Percentiles rank a stretch among this genome's conserved stretches.
These are phyloP conservation scores for Ectemnius continuus DNA, from an alignment of 2,888 invertebrate species.

Conservation along the genomic window DNA sequence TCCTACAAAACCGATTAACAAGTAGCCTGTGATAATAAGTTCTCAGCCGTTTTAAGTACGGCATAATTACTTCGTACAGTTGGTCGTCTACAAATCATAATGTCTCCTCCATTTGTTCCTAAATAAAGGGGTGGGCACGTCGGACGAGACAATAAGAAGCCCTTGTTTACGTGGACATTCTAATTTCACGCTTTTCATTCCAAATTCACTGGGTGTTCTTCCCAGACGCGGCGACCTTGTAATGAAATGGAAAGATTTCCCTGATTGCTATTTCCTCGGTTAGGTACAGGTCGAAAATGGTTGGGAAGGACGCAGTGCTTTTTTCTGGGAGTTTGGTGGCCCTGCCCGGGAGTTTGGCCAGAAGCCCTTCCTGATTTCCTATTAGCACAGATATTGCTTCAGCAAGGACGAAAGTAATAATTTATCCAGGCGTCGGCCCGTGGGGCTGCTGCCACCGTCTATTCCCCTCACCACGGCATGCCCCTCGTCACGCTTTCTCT, in stretches of 20 bases:
- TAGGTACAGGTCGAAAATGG: slow-evolving; percentile 21
- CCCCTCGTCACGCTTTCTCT: slow-evolving; percentile 1
- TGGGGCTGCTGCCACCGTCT: slow-evolving; percentile 42
- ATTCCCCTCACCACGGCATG: background rate
- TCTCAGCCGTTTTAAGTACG: no score
- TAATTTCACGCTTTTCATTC: slow-evolving; percentile 27
- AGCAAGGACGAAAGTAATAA: slow-evolving; percentile 70
- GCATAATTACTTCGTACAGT: background rate
- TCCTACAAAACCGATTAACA: no score
- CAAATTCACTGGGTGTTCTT: no score
- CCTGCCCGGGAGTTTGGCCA: slow-evolving; percentile 13
- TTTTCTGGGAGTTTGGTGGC: no score
- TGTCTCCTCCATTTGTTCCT: slow-evolving; percentile 18
- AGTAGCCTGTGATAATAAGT: no score
- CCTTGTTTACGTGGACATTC: background rate
- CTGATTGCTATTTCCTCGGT: slow-evolving; percentile 16
- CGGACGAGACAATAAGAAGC: background rate
- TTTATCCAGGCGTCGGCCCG: slow-evolving; percentile 66
- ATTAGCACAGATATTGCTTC: slow-evolving; percentile 73
- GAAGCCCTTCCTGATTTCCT: slow-evolving; percentile 70
- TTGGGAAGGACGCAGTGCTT: slow-evolving; percentile 26
- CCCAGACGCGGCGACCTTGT: slow-evolving; percentile 2
- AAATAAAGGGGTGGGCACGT: background rate
- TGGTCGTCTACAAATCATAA: background rate
- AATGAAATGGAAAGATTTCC: slow-evolving; percentile 37